These are phyloP conservation scores for Sphaerophoria taeniata DNA, from an alignment of 2,888 invertebrate species.

Conservation along the genomic window DNA sequence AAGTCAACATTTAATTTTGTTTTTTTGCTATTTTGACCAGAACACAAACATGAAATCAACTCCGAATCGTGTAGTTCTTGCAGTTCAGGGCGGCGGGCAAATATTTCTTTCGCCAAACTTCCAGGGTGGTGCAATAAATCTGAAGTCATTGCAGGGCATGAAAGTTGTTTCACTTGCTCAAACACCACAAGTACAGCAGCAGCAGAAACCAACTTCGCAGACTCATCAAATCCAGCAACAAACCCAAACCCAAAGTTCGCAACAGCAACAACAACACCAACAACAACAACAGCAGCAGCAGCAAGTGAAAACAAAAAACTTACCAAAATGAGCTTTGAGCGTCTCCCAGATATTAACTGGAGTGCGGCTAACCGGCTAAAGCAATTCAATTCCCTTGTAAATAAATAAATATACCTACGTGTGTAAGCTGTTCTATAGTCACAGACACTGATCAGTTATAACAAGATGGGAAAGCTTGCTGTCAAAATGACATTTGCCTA, in stretches of 20 bases:
- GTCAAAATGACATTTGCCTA: too few species aligned
- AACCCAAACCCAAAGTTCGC: conserved; percentile 31
- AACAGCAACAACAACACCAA: conserved; percentile 48
- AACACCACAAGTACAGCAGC: conserved; percentile 80
- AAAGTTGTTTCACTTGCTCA: conserved; percentile 85
- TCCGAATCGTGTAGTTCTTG: conserved; percentile 83
- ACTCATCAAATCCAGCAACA: conserved; percentile 56
- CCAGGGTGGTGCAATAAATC: conserved; percentile 85
- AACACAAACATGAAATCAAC: conserved; percentile 77
- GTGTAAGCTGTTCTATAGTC: too few species aligned
- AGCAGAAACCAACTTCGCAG: conserved; percentile 44
- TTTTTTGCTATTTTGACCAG: conserved; percentile 50
- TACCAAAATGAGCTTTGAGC: conserved; percentile 44
- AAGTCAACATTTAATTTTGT: background rate
- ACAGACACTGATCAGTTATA: conserved; percentile 3
- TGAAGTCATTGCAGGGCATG: conserved; percentile 86
- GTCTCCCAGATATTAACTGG: conserved; percentile 9
- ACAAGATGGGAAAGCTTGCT: too few species aligned
- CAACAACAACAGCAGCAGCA: conserved; percentile 34
- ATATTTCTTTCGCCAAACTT: conserved; percentile 86
- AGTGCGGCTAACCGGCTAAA: background rate
- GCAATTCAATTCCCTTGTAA: background rate
- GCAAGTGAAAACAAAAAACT: conserved; percentile 52
- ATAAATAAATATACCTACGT: conserved; percentile 17
- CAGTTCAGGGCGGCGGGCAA: conserved; percentile 85